Evolutionary conservation across 1,140 invertebrate genomes (phyloP), one percentile per base, ranked within the genome.

Genomic region (Cherax quadricarinatus): DNA sequence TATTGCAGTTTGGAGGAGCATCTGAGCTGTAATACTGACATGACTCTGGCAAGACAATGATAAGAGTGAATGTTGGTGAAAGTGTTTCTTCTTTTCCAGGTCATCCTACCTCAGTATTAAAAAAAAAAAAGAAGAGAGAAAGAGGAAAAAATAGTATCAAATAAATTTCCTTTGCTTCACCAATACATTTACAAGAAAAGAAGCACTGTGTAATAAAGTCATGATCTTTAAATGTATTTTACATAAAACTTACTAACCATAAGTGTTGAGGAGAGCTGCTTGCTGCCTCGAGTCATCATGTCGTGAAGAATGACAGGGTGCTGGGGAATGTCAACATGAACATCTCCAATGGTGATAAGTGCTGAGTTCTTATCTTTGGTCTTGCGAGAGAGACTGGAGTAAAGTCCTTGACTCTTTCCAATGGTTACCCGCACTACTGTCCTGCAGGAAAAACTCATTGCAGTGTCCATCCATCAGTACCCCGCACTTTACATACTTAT

Each of bases 271-370:
- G 98, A 98, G 4, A 99, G 95, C 94, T 99, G 98, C 94, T 98
- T 98, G 87, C 98, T 98, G 75, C 98, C 98, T 94, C 98, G 96
- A 0, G 98, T 98, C 97, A 99, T 98, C 98, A 99, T 99, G 82
- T 98, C 98, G 95, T 99, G 99, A 86, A 99, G 95, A 53, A 98
- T 98, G 0, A 99, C 98, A 0, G 99, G 98, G 96, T 99, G 98
- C 94, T 99, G 98, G 3, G 99, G 99, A 94, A 99, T 98, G 95
- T 99, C 98, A 83, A 99, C 97, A 93, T 98, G 97, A 0, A 99
- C 97, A 60, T 97, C 97, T 0, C 98, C 98, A 80, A 99, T 96
- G 7, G 97, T 98, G 0, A 98, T 95, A 82, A 99, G 95, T 14
- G 97, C 98, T 51, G 97, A 98, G 94, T 98, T 98, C 94, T 97